A percentile compares a stretch with the other conserved stretches of the same genome.
These are phyloP conservation scores for Anolis sagrei DNA, from an alignment of 2,113 vertebrate genomes.

Conservation along the genomic window DNA sequence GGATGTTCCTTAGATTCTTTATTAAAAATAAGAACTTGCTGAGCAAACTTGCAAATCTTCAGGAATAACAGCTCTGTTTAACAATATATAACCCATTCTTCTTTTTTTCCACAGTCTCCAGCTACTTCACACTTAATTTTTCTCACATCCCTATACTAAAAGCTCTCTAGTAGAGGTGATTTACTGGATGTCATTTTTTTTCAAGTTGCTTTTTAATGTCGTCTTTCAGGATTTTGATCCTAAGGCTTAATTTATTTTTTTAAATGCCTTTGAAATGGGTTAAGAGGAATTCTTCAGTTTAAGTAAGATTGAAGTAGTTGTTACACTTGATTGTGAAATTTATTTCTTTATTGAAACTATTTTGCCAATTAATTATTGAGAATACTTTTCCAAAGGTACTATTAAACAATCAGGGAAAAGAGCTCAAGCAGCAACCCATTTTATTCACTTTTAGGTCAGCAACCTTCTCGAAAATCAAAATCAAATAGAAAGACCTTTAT, in stretches of 20 bases:
- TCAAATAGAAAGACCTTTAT: background rate
- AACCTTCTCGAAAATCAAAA: background rate
- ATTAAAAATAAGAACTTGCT: constrained; percentile 19
- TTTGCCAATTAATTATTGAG: background rate
- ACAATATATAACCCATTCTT: constrained; percentile 19
- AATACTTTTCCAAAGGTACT: background rate
- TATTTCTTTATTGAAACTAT: too few relatives aligned
- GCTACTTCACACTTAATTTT: constrained; percentile 32
- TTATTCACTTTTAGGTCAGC: background rate
- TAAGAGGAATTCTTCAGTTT: constrained; percentile 8
- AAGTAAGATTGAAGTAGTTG: background rate
- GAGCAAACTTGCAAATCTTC: constrained; percentile 11
- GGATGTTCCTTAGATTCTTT: constrained; percentile 36
- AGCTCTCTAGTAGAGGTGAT: background rate
- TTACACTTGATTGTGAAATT: background rate
- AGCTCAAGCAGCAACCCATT: background rate
- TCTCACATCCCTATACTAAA: constrained; percentile 19
- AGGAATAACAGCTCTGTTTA: constrained; percentile 33
- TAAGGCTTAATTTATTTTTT: constrained; percentile 14
- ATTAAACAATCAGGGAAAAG: background rate
- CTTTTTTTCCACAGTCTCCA: constrained; percentile 6
- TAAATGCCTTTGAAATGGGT: background rate
- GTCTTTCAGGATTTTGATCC: background rate
- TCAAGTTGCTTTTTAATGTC: constrained; percentile 30
- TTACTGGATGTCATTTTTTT: constrained; percentile 34